A percentile compares a stretch with the other conserved stretches of the same genome.
Conservation (phyloP, 2,113 vertebrate species). For the Eptesicus fuscus region DNA sequence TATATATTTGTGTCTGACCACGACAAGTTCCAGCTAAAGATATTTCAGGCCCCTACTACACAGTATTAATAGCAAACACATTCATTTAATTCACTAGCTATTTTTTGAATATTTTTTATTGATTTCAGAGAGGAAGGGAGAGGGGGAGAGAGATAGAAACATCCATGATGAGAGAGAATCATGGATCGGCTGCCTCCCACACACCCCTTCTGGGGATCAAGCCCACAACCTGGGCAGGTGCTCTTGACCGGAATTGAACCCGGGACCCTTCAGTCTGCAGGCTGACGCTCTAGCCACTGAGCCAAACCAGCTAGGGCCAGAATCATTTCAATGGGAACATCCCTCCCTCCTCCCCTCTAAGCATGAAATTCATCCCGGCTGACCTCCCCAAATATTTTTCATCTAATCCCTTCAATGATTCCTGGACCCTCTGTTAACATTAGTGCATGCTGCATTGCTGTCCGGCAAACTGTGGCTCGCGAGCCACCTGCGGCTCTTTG, state of each 20-base stretch:
- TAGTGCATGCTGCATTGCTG: slow-evolving; percentile 60
- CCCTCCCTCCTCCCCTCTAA: not conserved
- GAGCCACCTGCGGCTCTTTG: too few species aligned
- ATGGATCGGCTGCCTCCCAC: too few species aligned
- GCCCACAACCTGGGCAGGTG: not conserved
- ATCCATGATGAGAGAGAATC: too few species aligned
- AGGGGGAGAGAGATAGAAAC: too few species aligned
- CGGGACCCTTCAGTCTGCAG: too few species aligned
- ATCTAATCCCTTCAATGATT: slow-evolving; percentile 63
- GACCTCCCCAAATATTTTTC: slow-evolving; percentile 46
- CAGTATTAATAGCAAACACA: not conserved
- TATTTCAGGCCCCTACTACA: not conserved
- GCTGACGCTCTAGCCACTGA: not conserved
- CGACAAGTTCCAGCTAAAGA: not conserved
- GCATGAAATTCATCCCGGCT: slow-evolving; percentile 45
- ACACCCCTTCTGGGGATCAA: too few species aligned
- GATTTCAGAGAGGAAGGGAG: not conserved
- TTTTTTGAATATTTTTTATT: not conserved
- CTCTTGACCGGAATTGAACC: not conserved
- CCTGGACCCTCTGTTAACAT: slow-evolving; percentile 61
- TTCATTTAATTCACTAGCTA: not conserved
- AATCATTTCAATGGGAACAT: not conserved
- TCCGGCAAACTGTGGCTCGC: too few species aligned
- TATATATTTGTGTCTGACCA: not conserved
- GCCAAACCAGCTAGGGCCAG: too few species aligned